Evolutionary conservation across 1,140 invertebrate species (phyloP).

Genomic region (Heliconius melpomene): DNA sequence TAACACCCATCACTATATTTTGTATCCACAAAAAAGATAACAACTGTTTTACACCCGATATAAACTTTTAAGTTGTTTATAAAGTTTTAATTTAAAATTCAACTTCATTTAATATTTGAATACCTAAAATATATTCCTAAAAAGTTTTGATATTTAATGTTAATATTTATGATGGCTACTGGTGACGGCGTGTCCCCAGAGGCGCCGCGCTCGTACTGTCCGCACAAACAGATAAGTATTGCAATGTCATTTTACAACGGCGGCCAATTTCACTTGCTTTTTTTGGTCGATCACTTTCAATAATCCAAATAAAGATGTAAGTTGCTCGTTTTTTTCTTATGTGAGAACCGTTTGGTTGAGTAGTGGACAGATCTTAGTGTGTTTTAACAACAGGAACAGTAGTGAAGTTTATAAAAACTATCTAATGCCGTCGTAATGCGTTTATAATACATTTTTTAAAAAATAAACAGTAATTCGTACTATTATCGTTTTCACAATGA

Average conservation of each 20-base stretch:
- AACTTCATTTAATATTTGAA: too few species aligned
- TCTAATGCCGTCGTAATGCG: too few species aligned
- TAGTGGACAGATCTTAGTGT: background rate
- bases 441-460: too few species aligned
- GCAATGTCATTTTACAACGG: slow-evolving; percentile 20
- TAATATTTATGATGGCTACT: background rate
- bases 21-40: background rate
- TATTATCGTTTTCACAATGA: slow-evolving; percentile 24
- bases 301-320: slow-evolving; percentile 13
- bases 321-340: background rate
- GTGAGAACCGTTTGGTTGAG: too few species aligned
- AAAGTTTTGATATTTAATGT: too few species aligned
- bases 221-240: background rate
- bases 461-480: too few species aligned
- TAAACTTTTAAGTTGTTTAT: too few species aligned
- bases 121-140: too few species aligned
- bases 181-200: background rate
- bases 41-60: too few species aligned
- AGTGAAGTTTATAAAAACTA: too few species aligned
- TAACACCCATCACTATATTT: background rate
- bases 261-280: slow-evolving; percentile 21
- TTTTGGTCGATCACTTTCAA: slow-evolving; percentile 9
- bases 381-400: too few species aligned
- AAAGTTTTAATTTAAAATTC: too few species aligned
- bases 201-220: background rate